Base-by-base conservation (phyloP, 2,888 invertebrate genomes). In the Catocala nupta region DNA sequence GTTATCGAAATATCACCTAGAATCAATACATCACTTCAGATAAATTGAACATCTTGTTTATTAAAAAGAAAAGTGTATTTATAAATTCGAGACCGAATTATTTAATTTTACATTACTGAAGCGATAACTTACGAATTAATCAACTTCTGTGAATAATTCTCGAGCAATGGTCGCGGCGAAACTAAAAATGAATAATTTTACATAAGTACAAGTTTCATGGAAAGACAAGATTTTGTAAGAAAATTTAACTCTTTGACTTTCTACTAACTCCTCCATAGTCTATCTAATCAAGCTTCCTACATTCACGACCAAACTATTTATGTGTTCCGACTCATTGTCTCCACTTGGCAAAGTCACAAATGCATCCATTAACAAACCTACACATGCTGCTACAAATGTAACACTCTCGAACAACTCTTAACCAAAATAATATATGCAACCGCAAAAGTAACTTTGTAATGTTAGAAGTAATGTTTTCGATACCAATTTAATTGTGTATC, bases 281-380 rank as follows among this genome's bases (percentile, higher is more conserved):
- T 7, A 62, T 34, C 55, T 55, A 54, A 65, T 72, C 54, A 72
- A 67, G 59, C 52, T 81, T 83, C 67, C 12, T 69, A 80, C 75
- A 75, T 85, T 81, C 62, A 69, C 55, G 73, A 54, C 61, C 70
- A 70, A 79, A 80, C 77, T 81, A 80, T 84, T 84, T 81, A 83
- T 77, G 78, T 78, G 65, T 75, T 80, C 78, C 73, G 66, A 72
- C 81, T 81, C 78, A 84, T 85, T 86, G 86, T 85, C 79, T 85
- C 68, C 80, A 80, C 85, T 86, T 86, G 84, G 84, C 83, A 81
- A 78, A 80, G 78, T 77, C 78, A 81, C 83, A 83, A 80, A 75
- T 70, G 63, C 73, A 78, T 68, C 58, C 68, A 71, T 70, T 66
- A 66, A 53, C 72, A 57, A 77, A 68, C 44, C 58, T 77, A 65